Evolutionary conservation across 2,888 invertebrate species (phyloP).

Genomic region (Baronia brevicornis): DNA sequence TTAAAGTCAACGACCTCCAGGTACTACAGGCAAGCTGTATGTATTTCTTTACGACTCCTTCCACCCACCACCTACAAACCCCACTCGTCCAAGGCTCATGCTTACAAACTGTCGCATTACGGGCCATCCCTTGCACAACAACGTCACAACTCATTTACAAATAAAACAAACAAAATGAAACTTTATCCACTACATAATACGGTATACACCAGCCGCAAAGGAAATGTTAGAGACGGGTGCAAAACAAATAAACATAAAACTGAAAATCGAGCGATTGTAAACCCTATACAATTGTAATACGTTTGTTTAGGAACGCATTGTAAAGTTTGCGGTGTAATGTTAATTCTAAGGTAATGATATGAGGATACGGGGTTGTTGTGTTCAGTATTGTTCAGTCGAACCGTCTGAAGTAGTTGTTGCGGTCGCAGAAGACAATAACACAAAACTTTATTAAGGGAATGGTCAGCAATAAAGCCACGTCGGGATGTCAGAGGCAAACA

Average conservation of each 20-base stretch:
- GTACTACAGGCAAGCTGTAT: conserved; percentile 53
- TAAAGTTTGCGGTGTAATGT: conserved; percentile 44
- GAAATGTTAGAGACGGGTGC: conserved; percentile 7
- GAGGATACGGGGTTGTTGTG: conserved; percentile 41
- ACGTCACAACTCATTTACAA: conserved; percentile 23
- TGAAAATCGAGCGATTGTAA: conserved; percentile 26
- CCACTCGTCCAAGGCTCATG: conserved; percentile 61
- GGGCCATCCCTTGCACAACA: conserved; percentile 57
- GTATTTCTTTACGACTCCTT: conserved; percentile 60
- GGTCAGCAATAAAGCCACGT: conserved; percentile 1
- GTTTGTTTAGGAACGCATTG: conserved; percentile 17
- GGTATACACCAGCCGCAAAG: conserved; percentile 7
- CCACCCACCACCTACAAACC: conserved; percentile 28
- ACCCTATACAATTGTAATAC: conserved; percentile 34
- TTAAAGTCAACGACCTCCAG: conserved; percentile 56
- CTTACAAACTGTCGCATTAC: conserved; percentile 75
- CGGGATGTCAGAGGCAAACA: too few relatives aligned
- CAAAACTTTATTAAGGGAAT: conserved; percentile 14
- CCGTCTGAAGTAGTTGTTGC: conserved; percentile 35
- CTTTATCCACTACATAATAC: conserved; percentile 9
- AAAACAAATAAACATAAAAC: conserved; percentile 12
- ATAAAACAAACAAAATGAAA: conserved; percentile 11
- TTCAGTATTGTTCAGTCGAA: conserved; percentile 18
- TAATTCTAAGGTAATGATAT: conserved; percentile 66
- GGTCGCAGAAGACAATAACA: conserved; percentile 26